phyloP scores from a whole-genome alignment of 2,888 invertebrate species.

The Oxycera nigricornis region DNA sequence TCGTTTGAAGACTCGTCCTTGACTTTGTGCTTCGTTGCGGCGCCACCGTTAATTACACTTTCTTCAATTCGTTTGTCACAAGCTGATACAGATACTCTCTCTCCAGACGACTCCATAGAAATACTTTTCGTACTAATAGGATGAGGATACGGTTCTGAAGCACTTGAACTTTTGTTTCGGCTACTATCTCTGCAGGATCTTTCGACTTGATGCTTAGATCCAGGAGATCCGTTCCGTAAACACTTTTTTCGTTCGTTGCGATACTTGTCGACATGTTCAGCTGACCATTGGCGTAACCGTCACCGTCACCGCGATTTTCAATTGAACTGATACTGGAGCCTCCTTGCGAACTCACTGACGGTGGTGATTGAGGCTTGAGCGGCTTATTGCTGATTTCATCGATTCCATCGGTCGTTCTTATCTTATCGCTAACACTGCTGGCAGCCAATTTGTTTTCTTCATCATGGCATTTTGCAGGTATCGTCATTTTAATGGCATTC shows the following conservation, averaged over 20 bases:
- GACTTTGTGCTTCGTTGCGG: neutral
- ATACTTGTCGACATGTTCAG: slow-evolving; percentile 1
- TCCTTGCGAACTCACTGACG: neutral
- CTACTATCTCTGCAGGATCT: slow-evolving; percentile 19
- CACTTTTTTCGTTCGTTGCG: slow-evolving; percentile 19
- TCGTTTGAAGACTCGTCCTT: neutral
- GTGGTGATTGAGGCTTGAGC: neutral
- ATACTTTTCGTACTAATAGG: slow-evolving; percentile 5
- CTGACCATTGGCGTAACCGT: neutral
- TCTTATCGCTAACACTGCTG: slow-evolving; percentile 9
- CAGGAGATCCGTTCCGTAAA: neutral
- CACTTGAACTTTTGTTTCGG: neutral
- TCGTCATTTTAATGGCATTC: slow-evolving; percentile 39
- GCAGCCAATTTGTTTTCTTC: slow-evolving; percentile 38
- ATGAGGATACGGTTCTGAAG: neutral
- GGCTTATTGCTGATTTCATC: slow-evolving; percentile 29
- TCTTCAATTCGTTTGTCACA: neutral
- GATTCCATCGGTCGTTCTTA: slow-evolving; percentile 17
- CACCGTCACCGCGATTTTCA: slow-evolving; percentile 14
- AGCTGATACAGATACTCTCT: neutral
- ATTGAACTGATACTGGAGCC: neutral
- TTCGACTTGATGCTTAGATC: slow-evolving; percentile 15
- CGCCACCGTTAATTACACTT: neutral
- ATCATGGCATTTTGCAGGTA: slow-evolving; percentile 3
- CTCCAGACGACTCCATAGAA: neutral